phyloP scores from a whole-genome alignment of 2,113 vertebrate species.

The Pipra filicauda region DNA sequence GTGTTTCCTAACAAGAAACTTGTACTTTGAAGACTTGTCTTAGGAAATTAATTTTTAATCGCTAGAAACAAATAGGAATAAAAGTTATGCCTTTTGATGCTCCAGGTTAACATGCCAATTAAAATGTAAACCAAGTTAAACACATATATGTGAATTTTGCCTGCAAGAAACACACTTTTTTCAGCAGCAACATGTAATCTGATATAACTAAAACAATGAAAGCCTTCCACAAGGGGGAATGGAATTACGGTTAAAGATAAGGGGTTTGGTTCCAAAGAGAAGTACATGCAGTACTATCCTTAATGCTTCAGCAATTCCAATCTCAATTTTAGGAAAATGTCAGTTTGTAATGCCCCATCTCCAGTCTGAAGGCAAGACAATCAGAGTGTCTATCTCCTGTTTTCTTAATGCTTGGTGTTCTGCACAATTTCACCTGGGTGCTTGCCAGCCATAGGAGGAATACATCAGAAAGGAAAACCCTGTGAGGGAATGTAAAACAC shows the following conservation, averaged over 20 bases:
- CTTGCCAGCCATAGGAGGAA: not conserved
- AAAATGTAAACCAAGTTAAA: not conserved
- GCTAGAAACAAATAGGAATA: not conserved
- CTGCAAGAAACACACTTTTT: not conserved
- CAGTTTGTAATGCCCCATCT: not conserved
- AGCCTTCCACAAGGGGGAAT: not conserved
- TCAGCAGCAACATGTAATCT: not conserved
- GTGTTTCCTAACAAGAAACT: not conserved
- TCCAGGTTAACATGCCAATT: not conserved
- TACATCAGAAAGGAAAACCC: not conserved
- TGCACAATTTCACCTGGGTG: not conserved
- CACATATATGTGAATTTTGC: not conserved
- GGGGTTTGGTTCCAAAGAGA: not conserved
- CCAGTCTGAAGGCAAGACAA: not conserved
- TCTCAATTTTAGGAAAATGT: not conserved
- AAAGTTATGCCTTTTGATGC: not conserved
- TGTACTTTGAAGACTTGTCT: not conserved
- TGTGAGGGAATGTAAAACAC: not conserved
- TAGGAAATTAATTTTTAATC: not conserved
- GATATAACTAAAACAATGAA: not conserved
- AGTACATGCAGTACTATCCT: not conserved
- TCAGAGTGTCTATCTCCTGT: not conserved
- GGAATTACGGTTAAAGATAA: not conserved
- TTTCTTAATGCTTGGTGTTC: not conserved
- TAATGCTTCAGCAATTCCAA: not conserved